Percentiles rank a stretch among this genome's conserved stretches.
These are phyloP conservation scores for Scopus umbretta DNA, from an alignment of 2,113 vertebrate genomes.

Conservation along the genomic window DNA sequence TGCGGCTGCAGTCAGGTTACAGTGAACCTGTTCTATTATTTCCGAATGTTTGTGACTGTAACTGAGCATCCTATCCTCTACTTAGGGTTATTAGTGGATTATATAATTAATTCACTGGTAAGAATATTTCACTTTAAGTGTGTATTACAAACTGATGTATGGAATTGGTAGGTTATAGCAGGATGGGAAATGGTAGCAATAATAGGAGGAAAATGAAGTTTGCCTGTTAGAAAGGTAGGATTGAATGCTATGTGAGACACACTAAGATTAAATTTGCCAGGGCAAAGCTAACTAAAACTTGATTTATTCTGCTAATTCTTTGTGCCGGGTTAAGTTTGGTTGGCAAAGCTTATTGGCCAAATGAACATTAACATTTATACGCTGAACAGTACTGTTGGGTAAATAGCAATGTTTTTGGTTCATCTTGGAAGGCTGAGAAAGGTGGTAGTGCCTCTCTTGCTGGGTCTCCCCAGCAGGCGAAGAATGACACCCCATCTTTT, in stretches of 20 bases:
- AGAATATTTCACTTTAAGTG: not conserved
- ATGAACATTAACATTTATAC: not conserved
- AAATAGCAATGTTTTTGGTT: not conserved
- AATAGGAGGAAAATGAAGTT: not conserved
- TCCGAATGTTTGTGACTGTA: not conserved
- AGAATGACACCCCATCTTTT: not conserved
- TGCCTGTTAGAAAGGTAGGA: not conserved
- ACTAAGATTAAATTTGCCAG: not conserved
- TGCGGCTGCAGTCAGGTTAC: not conserved
- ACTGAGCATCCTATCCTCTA: not conserved
- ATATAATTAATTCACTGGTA: not conserved
- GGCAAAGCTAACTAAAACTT: not conserved
- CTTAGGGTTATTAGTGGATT: not conserved
- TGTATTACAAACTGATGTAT: not conserved
- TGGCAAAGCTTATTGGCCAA: not conserved
- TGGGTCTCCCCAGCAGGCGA: rapidly evolving
- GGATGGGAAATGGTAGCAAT: not conserved
- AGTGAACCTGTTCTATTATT: not conserved
- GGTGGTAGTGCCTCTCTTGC: not conserved
- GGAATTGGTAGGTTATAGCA: not conserved
- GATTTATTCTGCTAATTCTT: not conserved
- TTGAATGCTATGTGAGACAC: not conserved
- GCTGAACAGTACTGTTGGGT: rapidly evolving
- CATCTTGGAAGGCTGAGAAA: not conserved
- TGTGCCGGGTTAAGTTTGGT: not conserved